A percentile compares a stretch with the other conserved stretches of the same genome.
Evolutionary conservation across 2,113 vertebrate species (phyloP).

Genomic region (Alosa alosa): DNA sequence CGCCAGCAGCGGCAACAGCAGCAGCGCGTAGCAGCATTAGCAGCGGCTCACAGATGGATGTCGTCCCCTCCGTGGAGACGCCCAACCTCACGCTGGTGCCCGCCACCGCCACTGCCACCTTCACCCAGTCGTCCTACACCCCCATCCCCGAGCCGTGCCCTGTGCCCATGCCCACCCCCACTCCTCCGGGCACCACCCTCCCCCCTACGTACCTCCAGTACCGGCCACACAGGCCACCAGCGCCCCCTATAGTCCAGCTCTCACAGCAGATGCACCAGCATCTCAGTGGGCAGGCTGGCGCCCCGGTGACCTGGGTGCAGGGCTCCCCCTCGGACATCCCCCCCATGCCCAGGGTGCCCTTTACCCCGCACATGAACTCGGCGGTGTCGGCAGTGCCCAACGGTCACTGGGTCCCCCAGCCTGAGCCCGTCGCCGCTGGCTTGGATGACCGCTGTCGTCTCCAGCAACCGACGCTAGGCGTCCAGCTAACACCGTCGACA

Average conservation of each 20-base stretch:
- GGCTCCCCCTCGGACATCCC: not conserved
- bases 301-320: not conserved
- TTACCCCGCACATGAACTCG: not conserved
- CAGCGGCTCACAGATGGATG: not conserved
- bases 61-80: not conserved
- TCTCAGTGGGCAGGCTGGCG: conserved; percentile 19
- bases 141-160: not conserved
- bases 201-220: not conserved
- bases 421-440: not conserved
- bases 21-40: not conserved
- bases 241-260: conserved; percentile 42
- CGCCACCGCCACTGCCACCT: not conserved
- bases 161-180: not conserved
- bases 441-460: conserved; percentile 29
- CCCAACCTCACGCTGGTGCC: not conserved
- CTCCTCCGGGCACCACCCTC: not conserved
- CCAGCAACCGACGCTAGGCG: conserved; percentile 9
- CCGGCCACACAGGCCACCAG: not conserved
- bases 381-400: not conserved
- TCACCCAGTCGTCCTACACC: not conserved
- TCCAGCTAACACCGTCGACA: not conserved
- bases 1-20: not conserved
- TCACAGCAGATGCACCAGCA: conserved; percentile 41
- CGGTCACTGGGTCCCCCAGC: conserved; percentile 42
- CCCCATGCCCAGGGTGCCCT: not conserved